Percentiles rank a stretch among this genome's conserved stretches.
Evolutionary conservation across 1,140 invertebrate genomes (phyloP).

Genomic region (Cyclina sinensis): DNA sequence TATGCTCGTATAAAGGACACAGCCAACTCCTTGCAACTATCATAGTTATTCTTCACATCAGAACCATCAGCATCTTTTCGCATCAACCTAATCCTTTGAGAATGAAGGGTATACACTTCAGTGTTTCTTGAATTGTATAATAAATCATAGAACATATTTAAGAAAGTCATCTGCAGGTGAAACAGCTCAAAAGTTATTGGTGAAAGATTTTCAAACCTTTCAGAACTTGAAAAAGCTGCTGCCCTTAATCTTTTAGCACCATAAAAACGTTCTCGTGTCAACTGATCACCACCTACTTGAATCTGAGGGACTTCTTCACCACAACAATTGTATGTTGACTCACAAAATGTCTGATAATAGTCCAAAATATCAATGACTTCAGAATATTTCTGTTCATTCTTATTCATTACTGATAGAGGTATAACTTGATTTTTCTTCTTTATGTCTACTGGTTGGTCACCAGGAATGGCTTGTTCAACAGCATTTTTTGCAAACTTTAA

Average conservation of each 20-base stretch:
- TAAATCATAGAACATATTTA: slow-evolving; percentile 61
- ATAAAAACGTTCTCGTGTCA: slow-evolving; percentile 65
- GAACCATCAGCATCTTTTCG: slow-evolving; percentile 55
- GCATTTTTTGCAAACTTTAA: not conserved
- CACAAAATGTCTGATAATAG: slow-evolving; percentile 53
- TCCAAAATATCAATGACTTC: slow-evolving; percentile 62
- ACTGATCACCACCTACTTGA: slow-evolving; percentile 68
- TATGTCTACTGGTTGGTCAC: not conserved
- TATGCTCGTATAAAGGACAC: slow-evolving; percentile 61
- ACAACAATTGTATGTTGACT: not conserved
- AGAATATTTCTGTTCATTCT: too few species aligned
- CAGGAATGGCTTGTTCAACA: not conserved
- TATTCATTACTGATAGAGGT: slow-evolving; percentile 56
- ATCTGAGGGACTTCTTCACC: not conserved
- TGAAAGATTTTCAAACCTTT: slow-evolving; percentile 48
- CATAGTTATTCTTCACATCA: slow-evolving; percentile 66
- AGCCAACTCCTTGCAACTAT: too few species aligned
- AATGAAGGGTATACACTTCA: slow-evolving; percentile 38
- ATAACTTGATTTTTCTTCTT: slow-evolving; percentile 57
- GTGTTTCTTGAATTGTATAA: slow-evolving; percentile 51
- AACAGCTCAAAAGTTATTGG: too few species aligned
- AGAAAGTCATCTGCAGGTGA: slow-evolving; percentile 68
- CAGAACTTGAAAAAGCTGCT: not conserved
- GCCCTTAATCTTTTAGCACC: slow-evolving; percentile 56
- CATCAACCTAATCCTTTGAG: slow-evolving; percentile 9